Base-by-base conservation (phyloP, 2,113 vertebrate genomes). In the Pleuronectes platessa region DNA sequence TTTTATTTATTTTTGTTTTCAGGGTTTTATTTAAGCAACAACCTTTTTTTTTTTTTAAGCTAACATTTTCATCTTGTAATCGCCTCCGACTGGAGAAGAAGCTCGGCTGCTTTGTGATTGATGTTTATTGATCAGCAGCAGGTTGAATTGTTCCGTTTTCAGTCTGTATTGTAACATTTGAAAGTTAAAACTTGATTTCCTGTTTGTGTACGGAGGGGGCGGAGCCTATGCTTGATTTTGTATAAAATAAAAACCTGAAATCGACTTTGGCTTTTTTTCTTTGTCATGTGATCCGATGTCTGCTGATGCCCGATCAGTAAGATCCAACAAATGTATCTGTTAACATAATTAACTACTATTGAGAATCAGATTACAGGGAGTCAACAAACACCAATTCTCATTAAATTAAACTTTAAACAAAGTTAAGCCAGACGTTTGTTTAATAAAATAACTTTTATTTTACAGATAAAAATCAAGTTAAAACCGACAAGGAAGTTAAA, bases 191-290 rank as follows among this genome's bases (percentile, higher is more conserved):
- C n/a, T 58, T 37, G 3, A 5, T 27, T 78, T 69, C 20, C 23
- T 73, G 55, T 37, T 56, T 83, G 17, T 60, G 59, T 45, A 31
- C 0, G 0, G 20, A 69, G 54, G 55, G 7, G 53, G 23, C 1
- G 54, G 20, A 45, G 59, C 45, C 21, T 68, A 23, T 66, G 55
- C 59, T 31, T 66, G 56, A 63, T 71, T 76, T 84, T 79, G 4
- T 79, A 79, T 49, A 54, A 71, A 84, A 75, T 65, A 69, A 78
- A 83, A 64, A 35, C 45, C 69, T 56, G 24, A 18, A 72, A 53
- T 55, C 21, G 1, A 10, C 24, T 45, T 49, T 1, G 18, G 11
- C 2, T 21, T 15, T 2, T n/a, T 58, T 12, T 14, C 23, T 58
- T 58, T 20, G 24, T 56, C 23, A 56, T 24, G 21, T 56, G 54